A percentile compares a stretch with the other conserved stretches of the same genome.
These are phyloP conservation scores for Lamellibrachia columna DNA, from an alignment of 2,888 invertebrate genomes.

Conservation along the genomic window DNA sequence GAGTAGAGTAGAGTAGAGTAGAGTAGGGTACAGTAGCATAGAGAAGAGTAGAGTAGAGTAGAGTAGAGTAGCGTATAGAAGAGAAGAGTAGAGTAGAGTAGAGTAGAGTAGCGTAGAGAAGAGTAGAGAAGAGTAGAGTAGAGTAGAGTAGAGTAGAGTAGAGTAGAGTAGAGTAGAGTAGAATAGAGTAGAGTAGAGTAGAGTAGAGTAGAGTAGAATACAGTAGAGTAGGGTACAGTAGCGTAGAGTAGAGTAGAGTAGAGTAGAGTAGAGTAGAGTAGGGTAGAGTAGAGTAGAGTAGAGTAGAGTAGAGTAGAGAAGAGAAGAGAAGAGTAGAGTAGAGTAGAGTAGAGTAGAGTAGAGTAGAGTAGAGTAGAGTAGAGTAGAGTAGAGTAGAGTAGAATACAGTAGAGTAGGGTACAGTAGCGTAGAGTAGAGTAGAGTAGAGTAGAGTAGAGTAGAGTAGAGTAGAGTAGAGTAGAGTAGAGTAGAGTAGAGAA, in stretches of 20 bases:
- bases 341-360: conserved; percentile 16
- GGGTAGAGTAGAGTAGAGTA: conserved; percentile 13
- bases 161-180: background rate
- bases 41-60: conserved; percentile 1
- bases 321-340: conserved; percentile 20
- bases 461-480: conserved; percentile 19
- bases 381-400: conserved; percentile 21
- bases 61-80: too few species aligned
- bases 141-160: conserved; percentile 19
- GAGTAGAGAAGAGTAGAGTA: conserved; percentile 17
- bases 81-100: conserved; percentile 17
- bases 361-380: conserved; percentile 19
- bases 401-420: too few species aligned
- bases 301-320: conserved; percentile 20
- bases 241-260: too few species aligned
- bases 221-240: too few species aligned
- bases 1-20: conserved; percentile 9
- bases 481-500: conserved; percentile 17
- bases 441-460: background rate
- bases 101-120: too few species aligned
- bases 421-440: too few species aligned
- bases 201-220: too few species aligned
- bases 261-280: conserved; percentile 19
- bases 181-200: background rate
- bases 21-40: background rate